Percentiles rank a stretch among this genome's conserved stretches.
Conservation (phyloP, 2,888 invertebrate species). For the Cenopis cana region DNA sequence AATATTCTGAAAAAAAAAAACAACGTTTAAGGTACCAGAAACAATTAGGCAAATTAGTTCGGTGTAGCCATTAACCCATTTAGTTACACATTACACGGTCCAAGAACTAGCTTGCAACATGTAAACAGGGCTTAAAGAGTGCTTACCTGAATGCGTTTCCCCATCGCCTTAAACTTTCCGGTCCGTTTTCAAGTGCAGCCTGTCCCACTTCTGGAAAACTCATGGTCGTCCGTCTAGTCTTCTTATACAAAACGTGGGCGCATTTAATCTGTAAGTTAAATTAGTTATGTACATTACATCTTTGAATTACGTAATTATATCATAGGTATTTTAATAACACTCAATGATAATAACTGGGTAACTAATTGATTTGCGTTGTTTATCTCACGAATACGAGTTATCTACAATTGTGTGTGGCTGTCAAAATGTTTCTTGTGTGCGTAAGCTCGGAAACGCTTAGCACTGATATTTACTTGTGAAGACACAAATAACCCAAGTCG, state of each 20-base stretch:
- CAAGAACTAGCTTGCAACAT: too few species aligned
- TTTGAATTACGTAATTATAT: neutral
- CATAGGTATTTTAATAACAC: neutral
- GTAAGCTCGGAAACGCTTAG: neutral
- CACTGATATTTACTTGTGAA: neutral
- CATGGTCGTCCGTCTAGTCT: constrained; percentile 89
- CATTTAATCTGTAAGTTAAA: constrained; percentile 88
- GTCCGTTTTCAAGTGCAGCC: constrained; percentile 91
- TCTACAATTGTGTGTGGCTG: neutral
- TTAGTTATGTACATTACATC: too few species aligned
- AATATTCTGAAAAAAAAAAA: constrained; percentile 82
- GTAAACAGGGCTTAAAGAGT: too few species aligned
- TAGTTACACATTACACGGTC: too few species aligned
- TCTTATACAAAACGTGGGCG: constrained; percentile 91
- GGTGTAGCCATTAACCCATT: neutral
- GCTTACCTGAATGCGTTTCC: constrained; percentile 87
- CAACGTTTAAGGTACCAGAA: neutral
- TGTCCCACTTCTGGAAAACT: constrained; percentile 95
- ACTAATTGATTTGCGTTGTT: too few species aligned
- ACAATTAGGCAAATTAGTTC: neutral
- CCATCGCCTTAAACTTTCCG: constrained; percentile 87
- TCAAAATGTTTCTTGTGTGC: neutral
- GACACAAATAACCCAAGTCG: too few species aligned
- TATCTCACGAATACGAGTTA: neutral
- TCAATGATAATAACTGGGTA: too few species aligned